Evolutionary conservation across 2,113 vertebrate species (phyloP).

Genomic region (Thunnus maccoyii): DNA sequence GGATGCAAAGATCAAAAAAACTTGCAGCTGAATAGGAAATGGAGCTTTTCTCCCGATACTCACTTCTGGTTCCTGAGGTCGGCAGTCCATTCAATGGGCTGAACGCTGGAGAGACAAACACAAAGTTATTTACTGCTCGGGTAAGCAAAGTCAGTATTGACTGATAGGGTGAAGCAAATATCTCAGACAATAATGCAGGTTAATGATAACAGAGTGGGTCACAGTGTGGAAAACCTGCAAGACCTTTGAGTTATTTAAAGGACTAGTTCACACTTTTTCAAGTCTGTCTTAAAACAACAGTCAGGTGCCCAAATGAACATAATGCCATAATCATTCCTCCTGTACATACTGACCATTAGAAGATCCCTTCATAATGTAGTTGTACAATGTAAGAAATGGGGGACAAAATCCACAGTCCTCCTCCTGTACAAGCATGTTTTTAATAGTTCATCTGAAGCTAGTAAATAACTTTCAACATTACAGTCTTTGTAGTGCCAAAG

Average conservation of each 20-base stretch:
- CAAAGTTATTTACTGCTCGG: constrained; percentile 26
- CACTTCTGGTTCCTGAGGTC: constrained; percentile 84
- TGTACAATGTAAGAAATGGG: too few species aligned
- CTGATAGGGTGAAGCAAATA: background rate
- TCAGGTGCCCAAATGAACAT: too few species aligned
- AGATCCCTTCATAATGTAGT: too few species aligned
- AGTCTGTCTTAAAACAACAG: too few species aligned
- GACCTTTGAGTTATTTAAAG: constrained; percentile 48
- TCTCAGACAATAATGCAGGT: background rate
- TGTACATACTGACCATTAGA: too few species aligned
- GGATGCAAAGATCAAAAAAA: background rate
- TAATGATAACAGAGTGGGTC: constrained; percentile 46
- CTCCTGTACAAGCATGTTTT: too few species aligned
- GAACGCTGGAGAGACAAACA: constrained; percentile 70
- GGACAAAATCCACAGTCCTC: too few species aligned
- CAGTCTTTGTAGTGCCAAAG: too few species aligned
- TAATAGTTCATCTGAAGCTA: too few species aligned
- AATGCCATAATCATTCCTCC: too few species aligned
- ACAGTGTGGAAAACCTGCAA: constrained; percentile 29
- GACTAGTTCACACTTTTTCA: background rate
- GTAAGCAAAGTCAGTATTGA: constrained; percentile 34
- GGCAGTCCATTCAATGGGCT: constrained; percentile 80
- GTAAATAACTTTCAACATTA: too few species aligned
- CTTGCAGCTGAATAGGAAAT: background rate
- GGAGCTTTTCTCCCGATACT: constrained; percentile 50